Percentiles rank a stretch among this genome's conserved stretches.
These are phyloP conservation scores for Ciconia maguari DNA, from an alignment of 2,113 vertebrate genomes.

Conservation along the genomic window DNA sequence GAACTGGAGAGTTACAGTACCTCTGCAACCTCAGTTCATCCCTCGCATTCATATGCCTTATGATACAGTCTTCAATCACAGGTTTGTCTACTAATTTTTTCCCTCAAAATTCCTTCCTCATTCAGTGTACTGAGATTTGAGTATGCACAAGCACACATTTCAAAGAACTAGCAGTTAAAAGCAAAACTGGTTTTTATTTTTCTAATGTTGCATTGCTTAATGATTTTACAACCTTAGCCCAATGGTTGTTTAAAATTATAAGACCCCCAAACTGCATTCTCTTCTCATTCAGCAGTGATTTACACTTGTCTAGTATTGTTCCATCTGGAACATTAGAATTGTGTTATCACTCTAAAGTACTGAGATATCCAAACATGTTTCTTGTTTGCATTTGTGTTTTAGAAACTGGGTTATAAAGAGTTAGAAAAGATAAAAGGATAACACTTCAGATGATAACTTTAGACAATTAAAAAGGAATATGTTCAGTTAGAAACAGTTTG, in stretches of 20 bases:
- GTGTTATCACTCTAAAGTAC: background rate
- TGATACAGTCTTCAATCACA: background rate
- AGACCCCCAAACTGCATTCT: background rate
- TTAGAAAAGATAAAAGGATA: background rate
- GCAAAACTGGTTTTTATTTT: background rate
- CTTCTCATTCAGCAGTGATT: background rate
- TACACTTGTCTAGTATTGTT: background rate
- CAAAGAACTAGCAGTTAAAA: background rate
- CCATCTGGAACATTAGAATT: background rate
- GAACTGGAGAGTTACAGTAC: background rate
- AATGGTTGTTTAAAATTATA: background rate
- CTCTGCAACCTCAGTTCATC: background rate
- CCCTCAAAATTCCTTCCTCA: background rate
- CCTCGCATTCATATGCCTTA: background rate
- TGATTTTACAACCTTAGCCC: background rate
- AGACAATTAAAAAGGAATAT: background rate
- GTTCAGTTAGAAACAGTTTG: background rate
- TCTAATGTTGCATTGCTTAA: background rate
- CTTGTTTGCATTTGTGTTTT: background rate
- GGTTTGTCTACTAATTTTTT: background rate
- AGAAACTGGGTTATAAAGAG: background rate
- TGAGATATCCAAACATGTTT: background rate
- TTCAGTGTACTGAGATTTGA: background rate
- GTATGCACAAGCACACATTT: background rate
- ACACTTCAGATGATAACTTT: background rate